These are phyloP conservation scores for Atherinosoma microstoma DNA, from an alignment of 2,797 vertebrate species.

Conservation along the genomic window DNA sequence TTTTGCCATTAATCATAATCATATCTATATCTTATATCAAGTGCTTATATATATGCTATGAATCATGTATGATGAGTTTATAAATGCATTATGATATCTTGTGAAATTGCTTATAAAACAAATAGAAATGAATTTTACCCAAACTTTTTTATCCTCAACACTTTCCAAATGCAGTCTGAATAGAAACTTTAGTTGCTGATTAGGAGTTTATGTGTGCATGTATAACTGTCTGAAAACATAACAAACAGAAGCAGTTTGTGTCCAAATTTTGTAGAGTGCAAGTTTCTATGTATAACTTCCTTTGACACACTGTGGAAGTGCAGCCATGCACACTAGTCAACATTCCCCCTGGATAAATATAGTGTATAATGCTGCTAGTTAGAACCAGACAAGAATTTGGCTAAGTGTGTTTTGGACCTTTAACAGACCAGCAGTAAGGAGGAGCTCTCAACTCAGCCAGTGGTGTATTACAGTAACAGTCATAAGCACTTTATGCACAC, in stretches of 20 bases:
- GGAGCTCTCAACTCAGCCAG: constrained; percentile 2
- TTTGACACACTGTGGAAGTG: constrained; percentile 75
- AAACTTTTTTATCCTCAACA: neutral
- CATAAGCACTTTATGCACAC: constrained; percentile 49
- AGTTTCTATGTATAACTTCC: constrained; percentile 82
- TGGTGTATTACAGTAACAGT: constrained; percentile 59
- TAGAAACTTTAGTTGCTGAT: constrained; percentile 24
- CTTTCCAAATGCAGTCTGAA: constrained; percentile 37
- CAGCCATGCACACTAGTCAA: constrained; percentile 34
- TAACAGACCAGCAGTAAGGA: constrained; percentile 29
- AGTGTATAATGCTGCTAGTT: constrained; percentile 59
- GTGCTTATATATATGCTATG: neutral
- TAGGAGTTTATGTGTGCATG: constrained; percentile 64
- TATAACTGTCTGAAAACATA: constrained; percentile 67
- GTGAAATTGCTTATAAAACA: neutral
- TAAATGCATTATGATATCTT: neutral
- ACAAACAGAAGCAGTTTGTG: constrained; percentile 38
- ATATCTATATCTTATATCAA: neutral
- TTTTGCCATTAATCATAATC: neutral
- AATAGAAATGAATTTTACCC: neutral
- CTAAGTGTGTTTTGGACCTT: constrained; percentile 35
- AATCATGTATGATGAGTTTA: neutral
- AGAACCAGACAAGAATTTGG: constrained; percentile 46
- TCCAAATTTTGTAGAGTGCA: constrained; percentile 28
- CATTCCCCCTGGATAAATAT: constrained; percentile 65